Conservation (phyloP, 2,113 vertebrate genomes). For the Oncorhynchus nerka region DNA sequence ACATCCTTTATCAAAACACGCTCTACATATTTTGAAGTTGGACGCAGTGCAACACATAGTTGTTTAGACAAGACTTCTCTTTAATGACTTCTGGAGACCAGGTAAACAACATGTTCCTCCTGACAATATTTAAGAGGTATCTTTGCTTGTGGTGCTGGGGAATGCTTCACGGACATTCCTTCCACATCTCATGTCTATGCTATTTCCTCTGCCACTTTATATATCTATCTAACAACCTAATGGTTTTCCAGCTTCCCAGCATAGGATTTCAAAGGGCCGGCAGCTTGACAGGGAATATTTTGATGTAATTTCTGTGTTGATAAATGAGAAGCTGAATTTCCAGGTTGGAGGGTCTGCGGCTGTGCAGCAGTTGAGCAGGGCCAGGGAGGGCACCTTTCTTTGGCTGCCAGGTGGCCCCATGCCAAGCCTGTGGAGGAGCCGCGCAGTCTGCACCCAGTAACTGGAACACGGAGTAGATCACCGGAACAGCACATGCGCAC, state of each 20-base stretch:
- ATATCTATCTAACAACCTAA: constrained; percentile 67
- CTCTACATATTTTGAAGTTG: constrained; percentile 52
- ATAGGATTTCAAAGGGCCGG: constrained; percentile 60
- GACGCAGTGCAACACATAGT: constrained; percentile 55
- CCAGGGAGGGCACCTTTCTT: constrained; percentile 81
- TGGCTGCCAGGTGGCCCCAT: constrained; percentile 74
- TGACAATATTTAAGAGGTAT: constrained; percentile 67
- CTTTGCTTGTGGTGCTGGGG: constrained; percentile 42
- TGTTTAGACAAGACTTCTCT: constrained; percentile 61
- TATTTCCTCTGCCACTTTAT: constrained; percentile 68
- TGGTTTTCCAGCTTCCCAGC: constrained; percentile 60
- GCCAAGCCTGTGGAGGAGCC: constrained; percentile 78
- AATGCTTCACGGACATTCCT: constrained; percentile 67
- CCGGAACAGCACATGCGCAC: constrained; percentile 26
- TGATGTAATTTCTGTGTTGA: constrained; percentile 75
- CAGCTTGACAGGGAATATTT: constrained; percentile 69
- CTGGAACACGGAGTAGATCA: constrained; percentile 66
- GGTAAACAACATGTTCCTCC: constrained; percentile 52
- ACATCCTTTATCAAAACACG: constrained; percentile 66
- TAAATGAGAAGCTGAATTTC: constrained; percentile 78
- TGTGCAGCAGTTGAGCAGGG: constrained; percentile 66
- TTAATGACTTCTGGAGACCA: constrained; percentile 56
- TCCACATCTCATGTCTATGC: constrained; percentile 59
- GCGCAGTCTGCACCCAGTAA: constrained; percentile 76
- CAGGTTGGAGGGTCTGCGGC: constrained; percentile 71